Base-by-base conservation (phyloP, 2,797 vertebrate species). In the Sus cebifrons region DNA sequence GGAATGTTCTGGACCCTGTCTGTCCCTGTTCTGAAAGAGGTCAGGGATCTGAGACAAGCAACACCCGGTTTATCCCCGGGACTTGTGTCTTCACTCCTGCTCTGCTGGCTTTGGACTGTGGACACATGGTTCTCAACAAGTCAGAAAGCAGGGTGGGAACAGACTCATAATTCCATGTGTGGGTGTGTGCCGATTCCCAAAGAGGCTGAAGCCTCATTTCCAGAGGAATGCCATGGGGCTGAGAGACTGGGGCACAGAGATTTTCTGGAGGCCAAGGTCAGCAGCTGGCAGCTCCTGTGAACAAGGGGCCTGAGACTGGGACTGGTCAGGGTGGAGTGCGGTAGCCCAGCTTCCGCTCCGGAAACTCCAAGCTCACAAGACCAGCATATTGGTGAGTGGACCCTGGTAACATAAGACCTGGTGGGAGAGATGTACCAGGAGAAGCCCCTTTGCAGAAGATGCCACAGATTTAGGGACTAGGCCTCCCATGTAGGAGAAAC, bases 381-480 rank as follows among this genome's bases (percentile, higher is more conserved):
- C 21, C 0, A 0, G 44, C 21, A n/a, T 44, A 13, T 2, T 49
- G 0, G 0, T 71, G 67, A 77, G 20, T 32, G 68, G 56, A 79
- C 17, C 7, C 36, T 32, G 58, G 68, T 25, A 68, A 77, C 1
- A 0, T 68, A 7, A 74, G 82, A 82, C n/a, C 56, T 52, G 95
- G 84, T 90, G 98, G 98, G 40, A 98, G 98, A 96, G 94, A 96
- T 0, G 9, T 16, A 68, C 78, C 49, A 36, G 29, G 67, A 82
- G 44, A 75, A 64, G 25, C 2, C 82, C 44, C 23, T 77, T 54
- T 83, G 62, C 40, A 29, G 83, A 84, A 74, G 93, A 52, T 14
- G n/a, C 77, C 82, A 17, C 68, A 79, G 15, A 65, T 49, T 83
- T 70, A 96, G 54, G 25, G 70, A 40, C 52, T 56, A 62, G 74